These are phyloP conservation scores for Epinotia nisella DNA, from an alignment of 2,888 invertebrate genomes.

Conservation along the genomic window DNA sequence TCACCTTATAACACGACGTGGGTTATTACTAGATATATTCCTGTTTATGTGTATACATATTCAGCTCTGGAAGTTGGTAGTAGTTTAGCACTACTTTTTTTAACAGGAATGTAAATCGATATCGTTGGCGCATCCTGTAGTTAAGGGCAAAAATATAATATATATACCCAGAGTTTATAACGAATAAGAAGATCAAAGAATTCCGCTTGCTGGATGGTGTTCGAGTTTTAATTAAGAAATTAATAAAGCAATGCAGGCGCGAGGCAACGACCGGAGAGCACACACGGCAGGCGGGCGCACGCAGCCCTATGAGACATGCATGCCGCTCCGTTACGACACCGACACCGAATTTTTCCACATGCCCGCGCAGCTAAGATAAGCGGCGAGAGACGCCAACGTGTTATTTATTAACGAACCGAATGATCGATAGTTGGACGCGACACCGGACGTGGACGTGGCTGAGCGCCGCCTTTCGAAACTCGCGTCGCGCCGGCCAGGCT, in stretches of 20 bases:
- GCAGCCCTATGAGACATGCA: constrained; percentile 78
- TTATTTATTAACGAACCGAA: constrained; percentile 85
- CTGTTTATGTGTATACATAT: background rate
- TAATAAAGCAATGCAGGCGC: constrained; percentile 63
- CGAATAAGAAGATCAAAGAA: constrained; percentile 38
- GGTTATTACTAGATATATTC: constrained; percentile 39
- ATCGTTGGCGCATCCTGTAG: constrained; percentile 1
- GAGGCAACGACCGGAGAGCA: constrained; percentile 73
- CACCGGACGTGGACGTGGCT: constrained; percentile 78
- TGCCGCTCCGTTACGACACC: constrained; percentile 83
- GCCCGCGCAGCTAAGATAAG: constrained; percentile 82
- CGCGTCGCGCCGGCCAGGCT: constrained; percentile 53
- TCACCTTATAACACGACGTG: constrained; percentile 52
- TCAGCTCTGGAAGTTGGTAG: no score
- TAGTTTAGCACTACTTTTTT: background rate
- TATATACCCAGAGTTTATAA: background rate
- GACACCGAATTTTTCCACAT: constrained; percentile 85
- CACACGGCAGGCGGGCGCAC: constrained; percentile 70
- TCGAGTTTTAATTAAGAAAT: constrained; percentile 72
- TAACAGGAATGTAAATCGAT: background rate
- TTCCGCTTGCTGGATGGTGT: constrained; percentile 34
- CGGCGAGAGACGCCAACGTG: constrained; percentile 81
- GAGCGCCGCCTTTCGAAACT: constrained; percentile 79
- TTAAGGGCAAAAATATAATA: background rate
- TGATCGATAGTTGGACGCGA: constrained; percentile 85